Evolutionary conservation across 2,888 invertebrate species (phyloP).

Genomic region (Serrognathus titanus): DNA sequence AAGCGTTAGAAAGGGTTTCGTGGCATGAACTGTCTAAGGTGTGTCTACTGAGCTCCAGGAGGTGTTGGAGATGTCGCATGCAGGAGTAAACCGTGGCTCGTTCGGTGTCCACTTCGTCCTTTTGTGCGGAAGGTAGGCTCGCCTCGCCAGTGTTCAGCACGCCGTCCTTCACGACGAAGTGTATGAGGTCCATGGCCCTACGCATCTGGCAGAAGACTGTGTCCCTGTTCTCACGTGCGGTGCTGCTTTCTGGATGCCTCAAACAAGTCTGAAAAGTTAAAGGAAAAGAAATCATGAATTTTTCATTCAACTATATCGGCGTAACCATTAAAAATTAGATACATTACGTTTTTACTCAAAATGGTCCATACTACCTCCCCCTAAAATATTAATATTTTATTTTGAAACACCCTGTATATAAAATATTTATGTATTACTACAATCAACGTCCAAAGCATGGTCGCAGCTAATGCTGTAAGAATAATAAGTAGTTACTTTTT

Average conservation of each 20-base stretch:
- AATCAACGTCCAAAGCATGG: not conserved
- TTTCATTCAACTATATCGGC: no score
- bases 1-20: slow-evolving; percentile 79
- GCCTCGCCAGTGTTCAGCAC: slow-evolving; percentile 61
- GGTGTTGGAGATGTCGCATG: slow-evolving; percentile 78
- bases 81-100: slow-evolving; percentile 75
- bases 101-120: slow-evolving; percentile 63
- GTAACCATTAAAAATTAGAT: no score
- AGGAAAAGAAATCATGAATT: not conserved
- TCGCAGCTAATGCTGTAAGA: no score
- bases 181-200: slow-evolving; percentile 94
- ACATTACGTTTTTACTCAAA: not conserved
- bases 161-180: slow-evolving; percentile 97
- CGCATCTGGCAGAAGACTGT: slow-evolving; percentile 98
- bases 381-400: not conserved
- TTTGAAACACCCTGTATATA: not conserved
- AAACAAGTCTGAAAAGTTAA: slow-evolving; percentile 69
- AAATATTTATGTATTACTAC: not conserved
- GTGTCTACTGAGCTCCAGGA: slow-evolving; percentile 82
- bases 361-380: not conserved
- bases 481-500: no score
- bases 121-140: slow-evolving; percentile 39
- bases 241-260: slow-evolving; percentile 89
- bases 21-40: slow-evolving; percentile 58
- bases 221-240: slow-evolving; percentile 92